These are phyloP conservation scores for Artemia franciscana DNA, from an alignment of 1,140 invertebrate species.

Conservation along the genomic window DNA sequence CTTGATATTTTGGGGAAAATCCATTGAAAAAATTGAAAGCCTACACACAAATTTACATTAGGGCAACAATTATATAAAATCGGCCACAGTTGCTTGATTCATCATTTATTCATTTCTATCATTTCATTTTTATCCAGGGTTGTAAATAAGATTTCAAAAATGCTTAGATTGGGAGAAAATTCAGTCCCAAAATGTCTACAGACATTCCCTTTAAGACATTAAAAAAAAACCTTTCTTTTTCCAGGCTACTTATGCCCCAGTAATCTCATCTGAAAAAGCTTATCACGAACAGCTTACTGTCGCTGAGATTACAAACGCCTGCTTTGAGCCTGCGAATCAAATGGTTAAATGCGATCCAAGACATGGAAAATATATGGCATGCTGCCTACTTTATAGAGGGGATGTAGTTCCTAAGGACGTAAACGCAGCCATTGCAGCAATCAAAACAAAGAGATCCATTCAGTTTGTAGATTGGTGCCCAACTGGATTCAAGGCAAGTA, in stretches of 20 bases:
- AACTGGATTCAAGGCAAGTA: slow-evolving; percentile 37
- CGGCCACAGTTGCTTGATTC: no score
- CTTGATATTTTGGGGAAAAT: no score
- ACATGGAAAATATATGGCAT: slow-evolving; percentile 37
- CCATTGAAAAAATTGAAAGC: no score
- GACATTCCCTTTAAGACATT: no score
- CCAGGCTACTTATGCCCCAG: slow-evolving; percentile 55
- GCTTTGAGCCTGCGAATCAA: slow-evolving; percentile 55
- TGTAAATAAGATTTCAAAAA: no score
- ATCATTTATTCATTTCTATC: no score
- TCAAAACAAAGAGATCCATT: slow-evolving; percentile 56
- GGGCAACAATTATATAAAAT: no score
- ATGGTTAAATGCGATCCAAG: slow-evolving; percentile 26
- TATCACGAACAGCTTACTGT: slow-evolving; percentile 44
- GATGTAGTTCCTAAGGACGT: slow-evolving; percentile 63
- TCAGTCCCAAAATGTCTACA: no score
- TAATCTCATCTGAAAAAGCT: slow-evolving; percentile 39
- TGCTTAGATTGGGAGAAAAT: no score
- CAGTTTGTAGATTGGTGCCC: slow-evolving; percentile 62
- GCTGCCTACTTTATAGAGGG: slow-evolving; percentile 56
- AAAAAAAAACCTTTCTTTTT: no score
- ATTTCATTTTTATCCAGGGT: no score
- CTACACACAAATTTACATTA: no score
- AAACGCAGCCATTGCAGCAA: slow-evolving; percentile 56
- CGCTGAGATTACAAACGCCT: slow-evolving; percentile 52